Percentiles rank a stretch among this genome's conserved stretches.
Evolutionary conservation across 2,888 invertebrate genomes (phyloP).

Genomic region (Aromia moschata): DNA sequence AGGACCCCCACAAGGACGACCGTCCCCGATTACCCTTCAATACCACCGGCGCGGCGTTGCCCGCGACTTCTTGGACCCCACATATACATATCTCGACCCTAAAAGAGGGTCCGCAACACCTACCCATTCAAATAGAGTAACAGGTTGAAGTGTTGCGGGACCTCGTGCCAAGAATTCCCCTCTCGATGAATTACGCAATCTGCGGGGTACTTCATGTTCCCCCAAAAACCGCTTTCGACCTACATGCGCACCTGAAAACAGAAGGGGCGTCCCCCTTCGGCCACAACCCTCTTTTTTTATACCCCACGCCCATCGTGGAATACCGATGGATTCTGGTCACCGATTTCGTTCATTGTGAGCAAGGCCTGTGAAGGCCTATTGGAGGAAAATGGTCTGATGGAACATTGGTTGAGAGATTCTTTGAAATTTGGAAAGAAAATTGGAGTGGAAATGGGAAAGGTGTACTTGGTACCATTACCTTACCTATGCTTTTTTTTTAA

Average conservation of each 20-base stretch:
- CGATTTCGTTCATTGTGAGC: too few relatives aligned
- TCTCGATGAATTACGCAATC: constrained; percentile 36
- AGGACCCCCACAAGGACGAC: too few relatives aligned
- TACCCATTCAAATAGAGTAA: constrained; percentile 40
- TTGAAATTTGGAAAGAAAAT: too few relatives aligned
- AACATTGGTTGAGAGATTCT: too few relatives aligned
- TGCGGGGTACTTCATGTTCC: constrained; percentile 42
- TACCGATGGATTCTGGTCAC: constrained; percentile 2
- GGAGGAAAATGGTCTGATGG: too few relatives aligned
- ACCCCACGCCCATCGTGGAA: constrained; percentile 11
- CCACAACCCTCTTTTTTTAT: constrained; percentile 32
- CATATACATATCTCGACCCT: constrained; percentile 30
- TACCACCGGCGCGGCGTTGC: constrained; percentile 6
- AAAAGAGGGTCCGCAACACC: constrained; percentile 36
- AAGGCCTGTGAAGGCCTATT: too few relatives aligned
- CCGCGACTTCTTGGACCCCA: constrained; percentile 28
- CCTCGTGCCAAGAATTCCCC: constrained; percentile 41
- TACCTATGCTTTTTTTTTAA: too few relatives aligned
- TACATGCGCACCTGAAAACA: constrained; percentile 36
- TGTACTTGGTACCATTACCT: too few relatives aligned
- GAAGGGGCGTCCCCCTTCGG: constrained; percentile 34
- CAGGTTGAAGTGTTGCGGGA: constrained; percentile 43
- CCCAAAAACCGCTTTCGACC: constrained; percentile 45
- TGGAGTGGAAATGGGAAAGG: too few relatives aligned
- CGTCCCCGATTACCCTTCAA: constrained; percentile 20